A percentile compares a stretch with the other conserved stretches of the same genome.
Evolutionary conservation across 2,797 vertebrate genomes (phyloP).

Genomic region (Enteromius afrohamiltoni): DNA sequence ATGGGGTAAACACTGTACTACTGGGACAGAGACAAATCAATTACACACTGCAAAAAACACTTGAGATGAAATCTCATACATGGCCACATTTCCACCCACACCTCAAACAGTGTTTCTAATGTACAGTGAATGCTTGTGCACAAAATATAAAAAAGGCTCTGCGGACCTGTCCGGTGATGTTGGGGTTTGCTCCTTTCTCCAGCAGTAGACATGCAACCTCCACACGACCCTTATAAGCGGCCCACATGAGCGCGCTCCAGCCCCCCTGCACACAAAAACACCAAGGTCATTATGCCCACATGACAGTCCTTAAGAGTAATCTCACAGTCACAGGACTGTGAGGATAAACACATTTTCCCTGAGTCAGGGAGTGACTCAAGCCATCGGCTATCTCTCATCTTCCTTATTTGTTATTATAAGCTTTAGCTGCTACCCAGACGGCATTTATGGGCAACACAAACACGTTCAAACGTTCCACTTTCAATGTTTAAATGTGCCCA

Average conservation of each 20-base stretch:
- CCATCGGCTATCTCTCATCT: conserved; percentile 38
- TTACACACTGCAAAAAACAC: conserved; percentile 12
- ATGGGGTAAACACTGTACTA: conserved; percentile 98
- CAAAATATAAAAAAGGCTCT: not conserved
- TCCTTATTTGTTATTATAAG: conserved; percentile 60
- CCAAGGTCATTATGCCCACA: conserved; percentile 26
- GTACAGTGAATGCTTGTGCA: not conserved
- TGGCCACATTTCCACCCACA: not conserved
- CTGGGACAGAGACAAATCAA: conserved; percentile 67
- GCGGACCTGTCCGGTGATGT: conserved; percentile 94
- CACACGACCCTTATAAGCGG: conserved; percentile 90
- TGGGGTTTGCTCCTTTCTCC: conserved; percentile 91
- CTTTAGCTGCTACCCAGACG: conserved; percentile 47
- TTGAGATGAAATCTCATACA: not conserved
- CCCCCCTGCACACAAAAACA: conserved; percentile 82
- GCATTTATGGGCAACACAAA: conserved; percentile 10
- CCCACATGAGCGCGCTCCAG: conserved; percentile 98
- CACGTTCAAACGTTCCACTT: not conserved
- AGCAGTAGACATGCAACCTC: conserved; percentile 89
- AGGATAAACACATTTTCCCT: conserved; percentile 39
- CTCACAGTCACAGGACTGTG: conserved; percentile 24
- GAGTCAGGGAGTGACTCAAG: conserved; percentile 54
- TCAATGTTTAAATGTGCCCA: not conserved
- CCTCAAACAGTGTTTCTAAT: not conserved
- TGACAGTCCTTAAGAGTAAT: not conserved